phyloP scores from a whole-genome alignment of 2,797 vertebrate species.

The Synanceia verrucosa region DNA sequence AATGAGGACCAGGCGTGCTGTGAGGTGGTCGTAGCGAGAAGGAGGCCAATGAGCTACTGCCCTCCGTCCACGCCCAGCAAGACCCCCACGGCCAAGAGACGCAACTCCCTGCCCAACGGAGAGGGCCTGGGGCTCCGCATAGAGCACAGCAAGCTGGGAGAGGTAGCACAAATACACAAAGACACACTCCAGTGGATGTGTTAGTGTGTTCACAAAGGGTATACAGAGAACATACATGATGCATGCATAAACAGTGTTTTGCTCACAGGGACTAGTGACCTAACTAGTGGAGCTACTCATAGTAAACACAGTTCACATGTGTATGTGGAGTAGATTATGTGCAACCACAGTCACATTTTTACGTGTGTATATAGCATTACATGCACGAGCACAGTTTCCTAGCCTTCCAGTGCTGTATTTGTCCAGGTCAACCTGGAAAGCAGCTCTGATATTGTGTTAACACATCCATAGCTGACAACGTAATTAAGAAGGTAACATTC shows the following conservation, averaged over 20 bases:
- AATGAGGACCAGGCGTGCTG: slow-evolving; percentile 98
- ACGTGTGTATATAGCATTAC: too few relatives aligned
- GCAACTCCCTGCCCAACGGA: slow-evolving; percentile 93
- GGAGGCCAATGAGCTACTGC: slow-evolving; percentile 83
- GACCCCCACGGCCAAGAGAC: slow-evolving; percentile 86
- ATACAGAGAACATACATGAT: neutral
- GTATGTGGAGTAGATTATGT: neutral
- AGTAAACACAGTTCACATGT: neutral
- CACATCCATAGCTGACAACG: neutral
- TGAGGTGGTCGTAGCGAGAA: slow-evolving; percentile 90
- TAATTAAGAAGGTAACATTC: neutral
- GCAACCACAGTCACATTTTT: too few relatives aligned
- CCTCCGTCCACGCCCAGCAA: slow-evolving; percentile 87
- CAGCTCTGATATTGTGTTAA: too few relatives aligned
- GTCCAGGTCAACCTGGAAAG: too few relatives aligned
- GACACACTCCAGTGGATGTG: neutral
- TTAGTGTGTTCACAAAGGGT: neutral
- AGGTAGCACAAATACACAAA: slow-evolving; percentile 43
- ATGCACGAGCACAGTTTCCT: too few relatives aligned
- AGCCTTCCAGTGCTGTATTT: too few relatives aligned
- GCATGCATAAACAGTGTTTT: neutral
- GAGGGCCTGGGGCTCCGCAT: slow-evolving; percentile 84
- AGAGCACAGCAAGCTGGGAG: slow-evolving; percentile 59
- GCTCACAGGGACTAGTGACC: neutral
- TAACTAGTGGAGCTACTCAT: neutral